Conservation (phyloP, 2,113 vertebrate genomes). For the Sula dactylatra region DNA sequence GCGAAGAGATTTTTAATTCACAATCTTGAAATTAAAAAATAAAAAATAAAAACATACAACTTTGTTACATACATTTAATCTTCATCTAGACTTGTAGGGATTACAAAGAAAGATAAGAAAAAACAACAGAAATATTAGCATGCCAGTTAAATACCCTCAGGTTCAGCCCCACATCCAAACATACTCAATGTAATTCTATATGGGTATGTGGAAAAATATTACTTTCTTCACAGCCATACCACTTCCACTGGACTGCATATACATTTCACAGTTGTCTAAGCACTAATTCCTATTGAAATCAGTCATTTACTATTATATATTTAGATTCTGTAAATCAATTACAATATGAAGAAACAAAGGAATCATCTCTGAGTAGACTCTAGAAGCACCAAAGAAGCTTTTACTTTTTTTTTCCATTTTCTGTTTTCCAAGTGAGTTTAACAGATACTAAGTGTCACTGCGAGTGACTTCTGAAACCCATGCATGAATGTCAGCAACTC, state of each 20-base stretch:
- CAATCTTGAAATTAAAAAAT: not conserved
- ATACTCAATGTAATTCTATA: not conserved
- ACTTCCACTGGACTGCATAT: not conserved
- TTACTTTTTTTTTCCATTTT: not conserved
- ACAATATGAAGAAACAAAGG: not conserved
- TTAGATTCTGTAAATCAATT: not conserved
- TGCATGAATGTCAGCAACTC: not conserved
- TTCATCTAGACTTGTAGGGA: not conserved
- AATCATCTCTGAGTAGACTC: not conserved
- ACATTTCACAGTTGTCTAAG: not conserved
- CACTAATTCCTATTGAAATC: not conserved
- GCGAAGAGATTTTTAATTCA: not conserved
- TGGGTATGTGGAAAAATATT: not conserved
- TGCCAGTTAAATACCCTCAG: not conserved
- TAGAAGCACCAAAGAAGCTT: not conserved
- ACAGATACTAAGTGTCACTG: not conserved
- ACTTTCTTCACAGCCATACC: not conserved
- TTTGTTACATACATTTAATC: not conserved
- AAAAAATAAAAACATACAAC: not conserved
- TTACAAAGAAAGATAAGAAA: not conserved
- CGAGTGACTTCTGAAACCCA: not conserved
- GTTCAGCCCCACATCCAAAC: not conserved
- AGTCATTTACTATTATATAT: not conserved
- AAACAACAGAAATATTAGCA: not conserved
- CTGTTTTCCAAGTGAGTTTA: not conserved